Percentiles rank a stretch among this genome's conserved stretches.
phyloP scores from a whole-genome alignment of 1,140 invertebrate species.

The Eufriesea mexicana region DNA sequence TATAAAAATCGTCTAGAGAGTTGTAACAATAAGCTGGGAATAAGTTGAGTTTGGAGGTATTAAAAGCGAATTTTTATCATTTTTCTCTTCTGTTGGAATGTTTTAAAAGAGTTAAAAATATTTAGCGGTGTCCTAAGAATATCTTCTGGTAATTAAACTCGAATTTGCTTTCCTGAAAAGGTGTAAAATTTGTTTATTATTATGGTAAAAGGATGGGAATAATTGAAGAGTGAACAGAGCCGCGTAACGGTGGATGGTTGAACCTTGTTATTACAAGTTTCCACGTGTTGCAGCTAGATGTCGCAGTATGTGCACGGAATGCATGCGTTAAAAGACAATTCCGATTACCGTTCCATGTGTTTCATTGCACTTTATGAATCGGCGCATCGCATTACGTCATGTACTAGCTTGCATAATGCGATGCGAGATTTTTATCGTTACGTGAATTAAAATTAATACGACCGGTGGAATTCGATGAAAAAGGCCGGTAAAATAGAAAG shows the following conservation, averaged over 20 bases:
- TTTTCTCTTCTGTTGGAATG: neutral
- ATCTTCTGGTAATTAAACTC: neutral
- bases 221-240: neutral
- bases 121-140: neutral
- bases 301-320: neutral
- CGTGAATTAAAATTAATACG: slow-evolving; percentile 21
- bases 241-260: neutral
- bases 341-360: neutral
- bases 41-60: neutral
- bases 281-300: slow-evolving; percentile 5
- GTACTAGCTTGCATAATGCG: neutral
- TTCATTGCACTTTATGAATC: slow-evolving; percentile 25
- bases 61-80: neutral
- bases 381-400: slow-evolving; percentile 1
- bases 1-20: neutral
- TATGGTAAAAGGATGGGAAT: neutral
- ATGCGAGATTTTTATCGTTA: slow-evolving; percentile 13
- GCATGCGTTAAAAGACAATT: neutral
- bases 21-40: too few relatives aligned
- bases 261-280: neutral
- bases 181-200: neutral
- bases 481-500: slow-evolving; percentile 35
- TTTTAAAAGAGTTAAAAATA: neutral
- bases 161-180: neutral
- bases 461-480: neutral